Percentiles rank a stretch among this genome's conserved stretches.
These are phyloP conservation scores for Rhaphigaster nebulosa DNA, from an alignment of 2,888 invertebrate species.

Conservation along the genomic window DNA sequence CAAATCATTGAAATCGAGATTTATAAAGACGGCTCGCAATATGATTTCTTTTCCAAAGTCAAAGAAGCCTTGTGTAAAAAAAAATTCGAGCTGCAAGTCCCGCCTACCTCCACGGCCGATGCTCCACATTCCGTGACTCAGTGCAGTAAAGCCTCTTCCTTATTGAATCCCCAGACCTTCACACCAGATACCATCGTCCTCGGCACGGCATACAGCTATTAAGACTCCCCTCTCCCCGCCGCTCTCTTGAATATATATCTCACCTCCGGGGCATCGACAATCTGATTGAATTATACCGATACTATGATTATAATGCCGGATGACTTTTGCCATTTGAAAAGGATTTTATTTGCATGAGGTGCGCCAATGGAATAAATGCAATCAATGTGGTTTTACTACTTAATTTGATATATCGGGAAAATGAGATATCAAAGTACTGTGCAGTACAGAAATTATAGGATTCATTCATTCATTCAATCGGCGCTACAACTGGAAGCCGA, in stretches of 20 bases:
- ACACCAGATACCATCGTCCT: constrained; percentile 22
- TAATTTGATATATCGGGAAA: background rate
- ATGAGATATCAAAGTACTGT: background rate
- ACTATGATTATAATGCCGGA: background rate
- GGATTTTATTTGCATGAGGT: background rate
- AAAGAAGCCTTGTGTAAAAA: background rate
- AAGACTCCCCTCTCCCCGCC: background rate
- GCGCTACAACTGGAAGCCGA: too few species aligned
- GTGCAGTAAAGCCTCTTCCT: background rate
- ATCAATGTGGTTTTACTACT: background rate
- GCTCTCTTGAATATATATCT: background rate
- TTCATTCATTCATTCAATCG: too few species aligned
- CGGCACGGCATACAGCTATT: background rate
- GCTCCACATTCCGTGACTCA: background rate
- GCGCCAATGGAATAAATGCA: background rate
- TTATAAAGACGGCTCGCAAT: background rate
- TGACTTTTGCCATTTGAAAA: background rate
- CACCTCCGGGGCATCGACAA: background rate
- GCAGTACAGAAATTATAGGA: too few species aligned
- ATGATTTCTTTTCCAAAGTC: background rate
- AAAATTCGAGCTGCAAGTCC: background rate
- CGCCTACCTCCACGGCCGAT: background rate
- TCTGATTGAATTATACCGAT: background rate
- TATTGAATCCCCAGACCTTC: constrained; percentile 14
- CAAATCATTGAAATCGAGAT: background rate